phyloP scores from a whole-genome alignment of 2,113 vertebrate species.

The Solea solea region DNA sequence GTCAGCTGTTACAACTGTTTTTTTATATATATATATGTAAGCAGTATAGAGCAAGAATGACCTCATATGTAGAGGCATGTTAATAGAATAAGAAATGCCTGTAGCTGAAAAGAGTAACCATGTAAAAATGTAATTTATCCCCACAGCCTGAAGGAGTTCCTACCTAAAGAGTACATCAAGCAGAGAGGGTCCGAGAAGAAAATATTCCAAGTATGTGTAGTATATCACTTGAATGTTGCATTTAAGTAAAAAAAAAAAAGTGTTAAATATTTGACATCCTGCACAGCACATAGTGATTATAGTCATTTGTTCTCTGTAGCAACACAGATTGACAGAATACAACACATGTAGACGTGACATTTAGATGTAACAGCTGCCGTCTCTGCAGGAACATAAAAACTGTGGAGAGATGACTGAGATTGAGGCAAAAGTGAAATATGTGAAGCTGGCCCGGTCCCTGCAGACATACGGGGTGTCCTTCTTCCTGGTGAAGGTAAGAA shows the following conservation, averaged over 20 bases:
- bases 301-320: conserved; percentile 21
- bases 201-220: conserved; percentile 83
- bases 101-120: conserved; percentile 54
- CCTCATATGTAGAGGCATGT: conserved; percentile 69
- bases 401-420: conserved; percentile 98
- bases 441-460: conserved; percentile 94
- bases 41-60: conserved; percentile 59
- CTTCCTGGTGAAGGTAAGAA: conserved; percentile 94
- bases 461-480: conserved; percentile 97
- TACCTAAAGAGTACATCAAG: conserved; percentile 86
- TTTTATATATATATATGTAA: conserved; percentile 47
- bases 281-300: background rate
- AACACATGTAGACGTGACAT: background rate
- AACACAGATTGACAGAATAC: conserved; percentile 8
- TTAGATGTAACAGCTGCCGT: conserved; percentile 28
- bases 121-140: conserved; percentile 69
- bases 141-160: conserved; percentile 84
- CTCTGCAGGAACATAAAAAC: conserved; percentile 93
- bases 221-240: background rate
- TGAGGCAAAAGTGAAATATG: conserved; percentile 98
- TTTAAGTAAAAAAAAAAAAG: conserved; percentile 9
- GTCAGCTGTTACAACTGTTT: conserved; percentile 70
- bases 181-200: conserved; percentile 86
- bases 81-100: conserved; percentile 66
- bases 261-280: conserved; percentile 7